phyloP scores from a whole-genome alignment of 1,140 invertebrate genomes.

The Apis cerana region DNA sequence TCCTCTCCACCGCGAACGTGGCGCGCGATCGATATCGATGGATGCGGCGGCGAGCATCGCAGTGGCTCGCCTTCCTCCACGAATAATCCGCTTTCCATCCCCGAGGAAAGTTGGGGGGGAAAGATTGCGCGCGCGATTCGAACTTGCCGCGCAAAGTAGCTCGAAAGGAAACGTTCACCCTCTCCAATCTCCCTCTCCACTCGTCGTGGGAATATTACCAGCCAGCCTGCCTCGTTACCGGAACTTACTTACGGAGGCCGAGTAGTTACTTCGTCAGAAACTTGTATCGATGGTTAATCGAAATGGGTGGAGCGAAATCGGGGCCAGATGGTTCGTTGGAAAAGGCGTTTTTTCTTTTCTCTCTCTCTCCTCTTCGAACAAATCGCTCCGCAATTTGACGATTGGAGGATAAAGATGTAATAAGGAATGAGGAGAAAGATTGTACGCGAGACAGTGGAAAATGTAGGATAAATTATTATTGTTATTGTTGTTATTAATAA shows the following conservation, averaged over 20 bases:
- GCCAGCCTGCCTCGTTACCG: slow-evolving; percentile 60
- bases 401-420: too few species aligned
- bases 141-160: slow-evolving; percentile 27
- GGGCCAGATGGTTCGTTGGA: background rate
- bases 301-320: background rate
- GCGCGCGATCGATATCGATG: slow-evolving; percentile 55
- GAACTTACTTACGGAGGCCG: slow-evolving; percentile 50
- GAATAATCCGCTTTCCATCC: background rate
- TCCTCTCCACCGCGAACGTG: too few species aligned
- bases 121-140: slow-evolving; percentile 1
- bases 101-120: background rate
- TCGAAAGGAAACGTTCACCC: background rate
- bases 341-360: background rate
- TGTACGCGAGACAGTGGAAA: too few species aligned
- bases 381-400: too few species aligned
- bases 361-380: too few species aligned
- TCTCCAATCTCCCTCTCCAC: background rate
- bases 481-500: too few species aligned
- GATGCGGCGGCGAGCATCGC: slow-evolving; percentile 1
- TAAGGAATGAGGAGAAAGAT: too few species aligned
- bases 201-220: slow-evolving; percentile 65
- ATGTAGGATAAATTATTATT: too few species aligned
- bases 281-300: slow-evolving; percentile 60
- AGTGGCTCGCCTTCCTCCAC: background rate
- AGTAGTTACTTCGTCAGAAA: slow-evolving; percentile 30